Conservation (phyloP, 2,888 invertebrate species). For the Sinotaia quadrata region DNA sequence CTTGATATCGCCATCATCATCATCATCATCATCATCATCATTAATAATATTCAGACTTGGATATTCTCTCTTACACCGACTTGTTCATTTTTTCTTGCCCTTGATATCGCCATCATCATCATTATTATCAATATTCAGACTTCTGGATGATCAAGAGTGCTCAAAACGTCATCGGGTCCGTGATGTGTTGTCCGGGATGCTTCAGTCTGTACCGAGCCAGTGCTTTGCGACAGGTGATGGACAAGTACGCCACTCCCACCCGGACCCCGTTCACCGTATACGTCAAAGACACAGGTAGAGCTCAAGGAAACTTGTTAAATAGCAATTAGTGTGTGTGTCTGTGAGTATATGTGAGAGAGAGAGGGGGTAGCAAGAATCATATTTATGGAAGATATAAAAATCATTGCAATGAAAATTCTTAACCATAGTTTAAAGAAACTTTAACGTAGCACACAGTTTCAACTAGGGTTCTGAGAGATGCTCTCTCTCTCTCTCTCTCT, state of each 20-base stretch:
- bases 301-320: no score
- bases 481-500: neutral
- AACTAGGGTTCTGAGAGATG: neutral
- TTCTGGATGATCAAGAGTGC: constrained; percentile 62
- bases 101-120: neutral
- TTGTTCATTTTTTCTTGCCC: neutral
- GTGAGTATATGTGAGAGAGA: neutral
- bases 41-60: no score
- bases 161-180: constrained; percentile 60
- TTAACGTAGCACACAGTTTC: neutral
- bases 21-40: no score
- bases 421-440: no score
- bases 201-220: constrained; percentile 55
- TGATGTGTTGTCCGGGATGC: constrained; percentile 59
- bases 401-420: no score
- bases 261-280: constrained; percentile 48
- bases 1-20: no score
- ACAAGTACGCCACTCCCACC: constrained; percentile 51
- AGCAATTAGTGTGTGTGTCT: neutral
- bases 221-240: constrained; percentile 49
- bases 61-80: no score
- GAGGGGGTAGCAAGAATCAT: neutral
- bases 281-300: constrained; percentile 57
- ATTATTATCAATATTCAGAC: no score
- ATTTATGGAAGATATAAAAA: no score